phyloP scores from a whole-genome alignment of 2,888 invertebrate genomes.

The Volucella bombylans region DNA sequence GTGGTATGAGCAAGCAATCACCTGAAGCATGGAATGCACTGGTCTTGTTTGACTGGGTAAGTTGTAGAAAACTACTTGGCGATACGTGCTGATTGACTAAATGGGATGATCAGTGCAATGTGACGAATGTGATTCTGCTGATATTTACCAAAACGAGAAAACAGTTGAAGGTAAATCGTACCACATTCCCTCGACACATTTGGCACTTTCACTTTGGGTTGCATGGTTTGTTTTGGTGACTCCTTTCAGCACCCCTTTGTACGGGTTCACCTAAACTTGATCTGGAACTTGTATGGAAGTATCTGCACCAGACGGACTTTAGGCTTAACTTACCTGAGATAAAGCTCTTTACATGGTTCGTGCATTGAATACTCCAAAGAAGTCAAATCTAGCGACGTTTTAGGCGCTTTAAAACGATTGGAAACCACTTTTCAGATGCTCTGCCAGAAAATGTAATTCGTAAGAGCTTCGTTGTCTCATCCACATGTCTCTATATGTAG shows the following conservation, averaged over 20 bases:
- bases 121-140: too few relatives aligned
- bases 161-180: too few relatives aligned
- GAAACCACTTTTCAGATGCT: not conserved
- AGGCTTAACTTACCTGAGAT: not conserved
- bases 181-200: not conserved
- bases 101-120: too few relatives aligned
- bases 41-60: conserved; percentile 26
- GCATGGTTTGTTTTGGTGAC: not conserved
- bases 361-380: not conserved
- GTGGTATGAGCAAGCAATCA: conserved; percentile 30
- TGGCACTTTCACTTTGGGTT: not conserved
- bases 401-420: not conserved
- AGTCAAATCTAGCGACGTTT: not conserved
- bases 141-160: too few relatives aligned
- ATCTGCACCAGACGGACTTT: too few relatives aligned
- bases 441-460: not conserved
- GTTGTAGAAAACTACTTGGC: not conserved
- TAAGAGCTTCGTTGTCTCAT: too few relatives aligned
- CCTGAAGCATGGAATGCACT: not conserved
- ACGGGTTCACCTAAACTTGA: too few relatives aligned
- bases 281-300: too few relatives aligned
- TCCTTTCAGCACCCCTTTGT: too few relatives aligned
- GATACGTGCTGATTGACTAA: not conserved
- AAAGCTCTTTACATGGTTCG: conserved; percentile 17
- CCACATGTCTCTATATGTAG: too few relatives aligned